These are phyloP conservation scores for Arrhopalites spinosus DNA, from an alignment of 2,888 invertebrate species.

Conservation along the genomic window DNA sequence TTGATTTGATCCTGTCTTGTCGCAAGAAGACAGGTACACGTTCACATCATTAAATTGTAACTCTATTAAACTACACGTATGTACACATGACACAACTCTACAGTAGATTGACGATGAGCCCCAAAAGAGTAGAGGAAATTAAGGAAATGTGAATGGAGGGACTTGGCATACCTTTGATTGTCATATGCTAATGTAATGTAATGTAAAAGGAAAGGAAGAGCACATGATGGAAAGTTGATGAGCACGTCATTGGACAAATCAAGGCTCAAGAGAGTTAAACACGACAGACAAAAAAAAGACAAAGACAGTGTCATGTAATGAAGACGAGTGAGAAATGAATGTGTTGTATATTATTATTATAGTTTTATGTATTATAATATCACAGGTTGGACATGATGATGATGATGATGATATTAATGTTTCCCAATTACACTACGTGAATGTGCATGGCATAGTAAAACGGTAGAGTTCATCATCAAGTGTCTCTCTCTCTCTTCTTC, in stretches of 20 bases:
- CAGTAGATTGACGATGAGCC: background rate
- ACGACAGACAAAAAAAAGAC: slow-evolving; percentile 15
- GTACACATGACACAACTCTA: background rate
- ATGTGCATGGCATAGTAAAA: background rate
- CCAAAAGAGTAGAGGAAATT: background rate
- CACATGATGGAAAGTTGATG: slow-evolving; percentile 21
- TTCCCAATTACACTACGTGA: slow-evolving; percentile 7
- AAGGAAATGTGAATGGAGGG: background rate
- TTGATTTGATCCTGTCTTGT: slow-evolving; percentile 8
- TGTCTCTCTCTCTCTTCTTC: background rate
- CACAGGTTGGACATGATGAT: background rate
- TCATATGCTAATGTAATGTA: slow-evolving; percentile 3
- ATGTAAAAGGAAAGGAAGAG: background rate
- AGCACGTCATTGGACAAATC: background rate
- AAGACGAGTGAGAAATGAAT: slow-evolving; percentile 19
- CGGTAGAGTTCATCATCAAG: background rate
- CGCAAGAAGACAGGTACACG: slow-evolving; percentile 17
- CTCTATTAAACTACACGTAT: background rate
- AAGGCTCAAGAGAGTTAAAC: slow-evolving; percentile 8
- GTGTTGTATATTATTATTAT: slow-evolving; percentile 12
- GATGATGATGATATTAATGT: slow-evolving; percentile 10
- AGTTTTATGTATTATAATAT: background rate
- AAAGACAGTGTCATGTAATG: slow-evolving; percentile 10
- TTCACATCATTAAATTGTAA: slow-evolving; percentile 18
- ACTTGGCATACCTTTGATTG: too few species aligned